Evolutionary conservation across 2,888 invertebrate genomes (phyloP), one percentile per base, ranked within the genome.

Genomic region (Calameuta filiformis): DNA sequence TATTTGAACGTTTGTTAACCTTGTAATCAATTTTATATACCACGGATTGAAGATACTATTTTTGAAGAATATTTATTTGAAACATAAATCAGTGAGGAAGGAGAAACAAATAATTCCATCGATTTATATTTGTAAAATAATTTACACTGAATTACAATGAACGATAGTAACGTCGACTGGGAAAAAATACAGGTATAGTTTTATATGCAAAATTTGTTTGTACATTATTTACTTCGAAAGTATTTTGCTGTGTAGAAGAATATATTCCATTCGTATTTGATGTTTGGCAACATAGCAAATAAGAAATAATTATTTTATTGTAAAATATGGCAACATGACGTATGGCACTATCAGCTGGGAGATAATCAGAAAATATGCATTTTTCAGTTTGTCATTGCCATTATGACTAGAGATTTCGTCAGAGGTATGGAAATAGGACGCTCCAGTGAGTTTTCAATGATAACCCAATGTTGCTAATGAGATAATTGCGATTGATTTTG

Each of bases 341-440:
- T 12, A 40, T 15, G 15, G 15, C 40, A 4, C 0, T 15, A 40
- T 6, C 40, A 15, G 1, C 6, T 40, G 15, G 15, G 40, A 40
- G 40, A 69, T 69, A 31, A 33, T 69, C 12, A 4, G 11, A 11
- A 31, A 11, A 69, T 69, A 12, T n/a, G 30, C 12, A 40, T 6
- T 11, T 12, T 79, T 69, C 12, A 84, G 84, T 84, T 84, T 33
- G 31, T 78, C 34, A 68, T 80, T 3, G 80, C 84, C 33, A 75
- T 84, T 74, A 84, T 82, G 84, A 79, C 77, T 71, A 82, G 74
- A 79, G 77, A 84, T 77, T 83, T 84, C 76, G 69, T 68, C 34
- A 77, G 76, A 11, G 81, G 79, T 35, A 73, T 34, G 1, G 73
- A 84, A 30, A 11, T 81, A 34, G 84, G 81, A 69, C 75, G 73